Conservation (phyloP, 2,797 vertebrate genomes). For the Pogoniulus pusillus region DNA sequence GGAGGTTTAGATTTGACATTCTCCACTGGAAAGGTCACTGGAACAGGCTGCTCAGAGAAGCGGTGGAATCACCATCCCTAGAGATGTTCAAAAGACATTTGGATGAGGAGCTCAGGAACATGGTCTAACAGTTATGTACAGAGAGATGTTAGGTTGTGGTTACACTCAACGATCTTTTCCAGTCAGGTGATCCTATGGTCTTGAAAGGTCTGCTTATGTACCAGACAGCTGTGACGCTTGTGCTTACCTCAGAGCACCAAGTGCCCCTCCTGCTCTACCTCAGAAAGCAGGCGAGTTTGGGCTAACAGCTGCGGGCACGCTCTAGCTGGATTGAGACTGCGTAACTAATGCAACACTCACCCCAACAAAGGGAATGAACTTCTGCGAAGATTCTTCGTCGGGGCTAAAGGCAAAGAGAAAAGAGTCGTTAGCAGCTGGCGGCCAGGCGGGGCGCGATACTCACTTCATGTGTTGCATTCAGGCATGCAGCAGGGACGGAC, state of each 20-base stretch:
- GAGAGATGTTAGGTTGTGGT: too few relatives aligned
- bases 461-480: constrained; percentile 19
- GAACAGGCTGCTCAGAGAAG: too few relatives aligned
- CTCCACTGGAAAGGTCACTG: too few relatives aligned
- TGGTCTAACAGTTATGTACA: too few relatives aligned
- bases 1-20: too few relatives aligned
- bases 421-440: constrained; percentile 25
- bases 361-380: constrained; percentile 97
- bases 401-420: constrained; percentile 80
- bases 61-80: too few relatives aligned
- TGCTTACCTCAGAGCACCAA: neutral
- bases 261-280: neutral
- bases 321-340: neutral
- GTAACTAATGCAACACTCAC: constrained; percentile 77
- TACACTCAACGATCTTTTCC: too few relatives aligned
- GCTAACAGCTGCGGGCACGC: neutral
- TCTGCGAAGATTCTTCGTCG: constrained; percentile 96
- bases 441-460: neutral
- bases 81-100: too few relatives aligned
- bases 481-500: constrained; percentile 67
- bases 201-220: neutral
- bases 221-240: neutral
- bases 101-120: too few relatives aligned
- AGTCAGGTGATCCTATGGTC: too few relatives aligned
- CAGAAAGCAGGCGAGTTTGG: neutral